These are phyloP conservation scores for Drosophila sp. DNA, from an alignment of 1,140 invertebrate species.

Conservation along the genomic window DNA sequence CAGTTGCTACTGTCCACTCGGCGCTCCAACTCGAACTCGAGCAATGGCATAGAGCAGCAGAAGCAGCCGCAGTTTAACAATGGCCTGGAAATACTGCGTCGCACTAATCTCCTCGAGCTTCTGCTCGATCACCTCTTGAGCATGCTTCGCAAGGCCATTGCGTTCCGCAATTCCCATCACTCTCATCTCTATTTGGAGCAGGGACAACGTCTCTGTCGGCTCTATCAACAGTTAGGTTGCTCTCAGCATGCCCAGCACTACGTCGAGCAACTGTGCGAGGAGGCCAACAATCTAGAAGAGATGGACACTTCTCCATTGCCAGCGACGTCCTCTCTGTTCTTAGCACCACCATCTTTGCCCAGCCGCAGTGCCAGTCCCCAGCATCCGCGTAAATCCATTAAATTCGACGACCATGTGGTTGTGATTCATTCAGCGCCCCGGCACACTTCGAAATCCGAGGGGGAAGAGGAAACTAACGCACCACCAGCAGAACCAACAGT, in stretches of 20 bases:
- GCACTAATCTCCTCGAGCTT: slow-evolving; percentile 86
- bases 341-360: not conserved
- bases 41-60: not conserved
- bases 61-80: slow-evolving; percentile 67
- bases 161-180: slow-evolving; percentile 84
- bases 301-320: slow-evolving; percentile 13
- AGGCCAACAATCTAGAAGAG: slow-evolving; percentile 56
- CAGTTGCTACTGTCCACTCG: slow-evolving; percentile 60
- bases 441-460: not conserved
- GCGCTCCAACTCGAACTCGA: not conserved
- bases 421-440: slow-evolving; percentile 43
- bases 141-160: slow-evolving; percentile 53
- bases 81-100: slow-evolving; percentile 84
- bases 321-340: slow-evolving; percentile 4
- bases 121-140: slow-evolving; percentile 83
- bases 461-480: not conserved
- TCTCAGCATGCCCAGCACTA: slow-evolving; percentile 84
- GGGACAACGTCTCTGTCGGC: slow-evolving; percentile 86
- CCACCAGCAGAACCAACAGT: not conserved
- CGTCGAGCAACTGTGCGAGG: slow-evolving; percentile 83
- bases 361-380: not conserved
- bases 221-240: slow-evolving; percentile 85
- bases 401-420: slow-evolving; percentile 54
- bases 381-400: slow-evolving; percentile 41
- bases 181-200: slow-evolving; percentile 88